phyloP scores from a whole-genome alignment of 2,797 vertebrate species.

The Phataginus tricuspis region DNA sequence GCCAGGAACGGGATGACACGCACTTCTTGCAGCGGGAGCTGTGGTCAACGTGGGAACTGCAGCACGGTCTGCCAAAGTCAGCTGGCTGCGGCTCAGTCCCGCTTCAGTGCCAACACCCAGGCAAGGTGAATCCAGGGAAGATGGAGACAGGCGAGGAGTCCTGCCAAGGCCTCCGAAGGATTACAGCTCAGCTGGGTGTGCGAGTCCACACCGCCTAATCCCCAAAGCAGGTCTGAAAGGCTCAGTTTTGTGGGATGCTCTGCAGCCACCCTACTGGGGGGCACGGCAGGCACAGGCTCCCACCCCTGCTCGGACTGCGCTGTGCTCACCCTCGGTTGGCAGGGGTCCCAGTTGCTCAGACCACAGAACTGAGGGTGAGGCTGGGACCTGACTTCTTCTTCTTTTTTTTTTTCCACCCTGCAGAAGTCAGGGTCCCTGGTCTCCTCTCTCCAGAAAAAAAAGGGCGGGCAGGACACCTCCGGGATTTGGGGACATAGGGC shows the following conservation, averaged over 20 bases:
- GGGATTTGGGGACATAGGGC: not conserved
- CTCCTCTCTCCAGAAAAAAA: rapidly evolving
- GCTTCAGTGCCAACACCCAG: rapidly evolving
- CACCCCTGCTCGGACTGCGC: too few species aligned
- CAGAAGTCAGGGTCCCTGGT: not conserved
- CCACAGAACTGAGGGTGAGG: not conserved
- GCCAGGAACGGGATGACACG: rapidly evolving
- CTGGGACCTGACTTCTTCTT: not conserved
- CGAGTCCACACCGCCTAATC: rapidly evolving
- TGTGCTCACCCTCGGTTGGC: not conserved
- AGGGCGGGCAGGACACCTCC: rapidly evolving
- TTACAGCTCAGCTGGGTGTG: rapidly evolving
- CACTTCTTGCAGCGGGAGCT: rapidly evolving
- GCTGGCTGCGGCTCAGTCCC: rapidly evolving
- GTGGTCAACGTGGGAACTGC: rapidly evolving
- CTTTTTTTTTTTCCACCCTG: not conserved
- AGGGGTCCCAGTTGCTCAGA: not conserved
- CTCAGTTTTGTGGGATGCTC: rapidly evolving
- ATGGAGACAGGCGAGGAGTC: not conserved
- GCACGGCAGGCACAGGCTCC: rapidly evolving
- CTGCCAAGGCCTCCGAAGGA: not conserved
- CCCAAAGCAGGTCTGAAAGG: not conserved
- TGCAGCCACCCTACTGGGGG: too few species aligned
- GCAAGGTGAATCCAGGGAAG: not conserved
- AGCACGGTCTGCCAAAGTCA: not conserved